Percentiles rank a stretch among this genome's conserved stretches.
phyloP scores from a whole-genome alignment of 2,113 vertebrate species.

The Elephas maximus region DNA sequence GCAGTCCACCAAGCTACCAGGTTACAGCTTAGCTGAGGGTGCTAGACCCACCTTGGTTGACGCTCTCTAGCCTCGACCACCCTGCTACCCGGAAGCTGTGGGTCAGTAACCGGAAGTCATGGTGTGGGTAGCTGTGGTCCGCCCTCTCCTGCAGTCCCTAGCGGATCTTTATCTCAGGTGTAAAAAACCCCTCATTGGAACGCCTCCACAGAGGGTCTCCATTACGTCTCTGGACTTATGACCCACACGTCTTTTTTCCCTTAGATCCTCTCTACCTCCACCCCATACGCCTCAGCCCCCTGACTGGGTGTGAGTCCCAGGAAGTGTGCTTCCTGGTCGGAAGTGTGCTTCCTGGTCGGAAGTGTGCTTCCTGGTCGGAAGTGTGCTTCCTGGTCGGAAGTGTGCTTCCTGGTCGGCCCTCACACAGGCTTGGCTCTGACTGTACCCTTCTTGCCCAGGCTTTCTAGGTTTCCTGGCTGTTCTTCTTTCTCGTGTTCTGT shows the following conservation, averaged over 20 bases:
- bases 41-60: neutral
- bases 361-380: neutral
- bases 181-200: neutral
- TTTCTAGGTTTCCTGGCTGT: slow-evolving; percentile 32
- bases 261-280: neutral
- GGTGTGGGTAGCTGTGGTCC: no score
- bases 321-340: neutral
- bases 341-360: neutral
- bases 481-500: slow-evolving; percentile 55
- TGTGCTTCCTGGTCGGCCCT: neutral
- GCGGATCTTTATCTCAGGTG: neutral
- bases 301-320: neutral
- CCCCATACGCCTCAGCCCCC: neutral
- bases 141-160: neutral
- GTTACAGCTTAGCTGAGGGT: neutral
- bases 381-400: neutral
- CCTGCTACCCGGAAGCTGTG: neutral
- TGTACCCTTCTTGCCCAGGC: no score
- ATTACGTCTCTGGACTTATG: neutral
- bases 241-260: neutral
- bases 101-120: no score
- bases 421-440: neutral
- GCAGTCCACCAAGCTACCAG: neutral
- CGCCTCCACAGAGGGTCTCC: accelerated
- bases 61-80: accelerated